Evolutionary conservation across 1,140 invertebrate species (phyloP).

Genomic region (Drosophila yakuba): DNA sequence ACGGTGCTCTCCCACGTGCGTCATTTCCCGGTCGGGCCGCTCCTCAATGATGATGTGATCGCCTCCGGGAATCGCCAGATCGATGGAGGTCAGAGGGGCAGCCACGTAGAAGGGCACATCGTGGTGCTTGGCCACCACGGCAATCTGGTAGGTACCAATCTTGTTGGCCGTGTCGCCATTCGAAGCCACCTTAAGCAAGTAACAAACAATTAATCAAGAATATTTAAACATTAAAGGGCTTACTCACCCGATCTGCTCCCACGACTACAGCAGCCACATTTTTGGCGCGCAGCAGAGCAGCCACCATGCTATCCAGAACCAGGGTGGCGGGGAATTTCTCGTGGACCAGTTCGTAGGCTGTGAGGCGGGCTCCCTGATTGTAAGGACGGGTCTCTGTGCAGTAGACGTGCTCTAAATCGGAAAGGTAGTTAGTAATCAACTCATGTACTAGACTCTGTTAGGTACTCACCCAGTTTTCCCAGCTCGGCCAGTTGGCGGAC

Average conservation of each 20-base stretch:
- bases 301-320: constrained; percentile 98
- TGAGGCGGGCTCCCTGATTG: constrained; percentile 97
- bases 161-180: constrained; percentile 99
- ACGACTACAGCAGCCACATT: constrained; percentile 92
- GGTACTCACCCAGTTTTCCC: constrained; percentile 89
- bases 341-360: constrained; percentile 97
- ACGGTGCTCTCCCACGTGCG: constrained; percentile 91
- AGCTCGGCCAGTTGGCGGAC: constrained; percentile 91
- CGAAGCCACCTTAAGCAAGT: constrained; percentile 88
- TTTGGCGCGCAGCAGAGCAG: constrained; percentile 93
- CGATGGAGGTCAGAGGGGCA: constrained; percentile 96
- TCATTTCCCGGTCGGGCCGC: constrained; percentile 95
- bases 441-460: neutral
- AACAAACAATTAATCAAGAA: neutral
- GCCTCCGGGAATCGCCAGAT: constrained; percentile 91
- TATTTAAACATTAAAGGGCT: neutral
- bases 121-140: constrained; percentile 96
- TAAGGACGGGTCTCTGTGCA: constrained; percentile 99
- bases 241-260: constrained; percentile 93
- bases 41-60: constrained; percentile 97
- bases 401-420: constrained; percentile 91
- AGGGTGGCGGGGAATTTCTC: constrained; percentile 97
- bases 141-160: constrained; percentile 99
- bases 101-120: constrained; percentile 98
- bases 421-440: neutral